These are phyloP conservation scores for Zaprionus ghesquierei DNA, from an alignment of 1,140 invertebrate species.

Conservation along the genomic window DNA sequence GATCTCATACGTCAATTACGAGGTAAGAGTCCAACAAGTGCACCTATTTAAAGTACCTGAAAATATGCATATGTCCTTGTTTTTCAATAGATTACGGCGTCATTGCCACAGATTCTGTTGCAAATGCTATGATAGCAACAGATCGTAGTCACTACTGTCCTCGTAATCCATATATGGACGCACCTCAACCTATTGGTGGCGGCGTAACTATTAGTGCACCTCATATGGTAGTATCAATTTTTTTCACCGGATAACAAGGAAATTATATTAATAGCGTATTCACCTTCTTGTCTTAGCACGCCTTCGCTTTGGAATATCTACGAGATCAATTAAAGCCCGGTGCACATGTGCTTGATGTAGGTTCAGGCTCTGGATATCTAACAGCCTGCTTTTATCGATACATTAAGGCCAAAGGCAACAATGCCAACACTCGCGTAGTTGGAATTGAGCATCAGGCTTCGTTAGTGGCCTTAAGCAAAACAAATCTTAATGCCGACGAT, in stretches of 20 bases:
- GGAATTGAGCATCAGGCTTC: conserved; percentile 97
- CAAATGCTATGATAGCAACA: conserved; percentile 92
- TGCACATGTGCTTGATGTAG: conserved; percentile 94
- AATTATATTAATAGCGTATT: not conserved
- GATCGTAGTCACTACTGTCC: conserved; percentile 90
- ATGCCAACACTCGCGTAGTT: conserved; percentile 88
- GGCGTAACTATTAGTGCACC: conserved; percentile 98
- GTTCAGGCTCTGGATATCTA: conserved; percentile 97
- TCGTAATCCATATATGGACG: conserved; percentile 91
- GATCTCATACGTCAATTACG: conserved; percentile 92
- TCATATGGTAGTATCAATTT: conserved; percentile 91
- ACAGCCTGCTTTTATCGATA: conserved; percentile 94
- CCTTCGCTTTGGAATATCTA: conserved; percentile 95
- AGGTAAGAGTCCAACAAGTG: conserved; percentile 84
- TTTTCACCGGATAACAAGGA: not conserved
- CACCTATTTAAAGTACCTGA: conserved; percentile 23
- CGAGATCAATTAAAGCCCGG: conserved; percentile 92
- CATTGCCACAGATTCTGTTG: conserved; percentile 90
- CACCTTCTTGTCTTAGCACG: conserved; percentile 86
- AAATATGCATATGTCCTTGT: conserved; percentile 47
- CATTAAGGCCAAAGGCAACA: conserved; percentile 75
- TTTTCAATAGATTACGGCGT: conserved; percentile 90
- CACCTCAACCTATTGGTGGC: conserved; percentile 94
- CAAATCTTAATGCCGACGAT: conserved; percentile 91
- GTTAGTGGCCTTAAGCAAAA: conserved; percentile 89